A percentile compares a stretch with the other conserved stretches of the same genome.
Evolutionary conservation across 2,113 vertebrate genomes (phyloP).

Genomic region (Strix uralensis): DNA sequence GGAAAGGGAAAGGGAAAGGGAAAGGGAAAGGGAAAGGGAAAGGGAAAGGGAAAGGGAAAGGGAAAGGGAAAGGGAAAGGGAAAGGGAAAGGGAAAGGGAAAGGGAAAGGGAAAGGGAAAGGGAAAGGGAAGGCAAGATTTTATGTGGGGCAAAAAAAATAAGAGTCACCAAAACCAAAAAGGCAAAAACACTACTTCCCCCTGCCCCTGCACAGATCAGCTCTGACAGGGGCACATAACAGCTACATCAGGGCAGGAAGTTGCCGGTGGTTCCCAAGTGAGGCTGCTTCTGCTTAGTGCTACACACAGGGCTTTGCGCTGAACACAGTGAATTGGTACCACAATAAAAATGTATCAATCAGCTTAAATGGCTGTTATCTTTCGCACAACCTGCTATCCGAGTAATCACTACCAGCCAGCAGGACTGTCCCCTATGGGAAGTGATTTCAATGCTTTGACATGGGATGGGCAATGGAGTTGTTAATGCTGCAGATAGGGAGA

Average conservation of each 20-base stretch:
- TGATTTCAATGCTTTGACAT: not conserved
- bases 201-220: not conserved
- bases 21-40: not conserved
- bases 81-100: too few relatives aligned
- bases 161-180: not conserved
- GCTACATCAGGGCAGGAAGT: not conserved
- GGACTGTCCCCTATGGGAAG: not conserved
- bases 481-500: not conserved
- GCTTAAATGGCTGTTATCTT: not conserved
- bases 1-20: too few relatives aligned
- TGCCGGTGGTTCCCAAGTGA: not conserved
- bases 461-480: accelerated
- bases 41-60: not conserved
- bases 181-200: not conserved
- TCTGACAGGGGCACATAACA: not conserved
- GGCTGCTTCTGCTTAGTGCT: not conserved
- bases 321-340: not conserved
- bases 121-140: not conserved
- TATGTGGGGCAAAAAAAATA: too few relatives aligned
- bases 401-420: not conserved
- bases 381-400: not conserved
- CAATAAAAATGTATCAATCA: not conserved
- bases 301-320: not conserved
- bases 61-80: too few relatives aligned
- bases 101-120: too few relatives aligned